phyloP scores from a whole-genome alignment of 2,113 vertebrate species.

The Riparia riparia region DNA sequence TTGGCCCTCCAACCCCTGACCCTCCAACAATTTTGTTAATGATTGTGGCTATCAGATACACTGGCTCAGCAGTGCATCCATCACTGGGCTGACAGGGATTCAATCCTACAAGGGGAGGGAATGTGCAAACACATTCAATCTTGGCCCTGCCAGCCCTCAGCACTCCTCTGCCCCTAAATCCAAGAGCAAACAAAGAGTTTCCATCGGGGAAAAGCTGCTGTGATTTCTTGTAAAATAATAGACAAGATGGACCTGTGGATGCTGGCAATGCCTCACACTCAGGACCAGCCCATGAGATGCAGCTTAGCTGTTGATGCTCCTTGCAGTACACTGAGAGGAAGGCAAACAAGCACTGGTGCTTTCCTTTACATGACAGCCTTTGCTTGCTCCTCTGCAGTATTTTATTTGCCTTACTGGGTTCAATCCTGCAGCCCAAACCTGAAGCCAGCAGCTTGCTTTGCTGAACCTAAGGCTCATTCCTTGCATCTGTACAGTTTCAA shows the following conservation, averaged over 20 bases:
- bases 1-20: conserved; percentile 6
- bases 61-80: conserved; percentile 60
- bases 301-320: not conserved
- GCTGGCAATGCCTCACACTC: not conserved
- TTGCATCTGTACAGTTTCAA: not conserved
- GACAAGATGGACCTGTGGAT: not conserved
- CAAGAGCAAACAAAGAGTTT: conserved; percentile 24
- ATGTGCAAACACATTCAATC: conserved; percentile 29
- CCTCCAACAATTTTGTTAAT: conserved; percentile 34
- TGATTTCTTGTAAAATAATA: not conserved
- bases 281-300: not conserved
- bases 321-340: not conserved
- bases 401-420: not conserved
- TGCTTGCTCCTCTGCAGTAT: not conserved
- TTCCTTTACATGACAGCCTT: not conserved
- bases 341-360: not conserved
- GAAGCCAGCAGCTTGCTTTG: not conserved
- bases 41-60: conserved; percentile 47
- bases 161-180: not conserved
- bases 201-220: not conserved
- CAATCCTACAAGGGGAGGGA: conserved; percentile 6
- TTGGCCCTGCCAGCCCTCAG: not conserved
- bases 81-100: conserved; percentile 34
- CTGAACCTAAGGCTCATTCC: not conserved
- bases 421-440: not conserved